Conservation (phyloP, 2,797 vertebrate species). For the Poeciliopsis turneri region DNA sequence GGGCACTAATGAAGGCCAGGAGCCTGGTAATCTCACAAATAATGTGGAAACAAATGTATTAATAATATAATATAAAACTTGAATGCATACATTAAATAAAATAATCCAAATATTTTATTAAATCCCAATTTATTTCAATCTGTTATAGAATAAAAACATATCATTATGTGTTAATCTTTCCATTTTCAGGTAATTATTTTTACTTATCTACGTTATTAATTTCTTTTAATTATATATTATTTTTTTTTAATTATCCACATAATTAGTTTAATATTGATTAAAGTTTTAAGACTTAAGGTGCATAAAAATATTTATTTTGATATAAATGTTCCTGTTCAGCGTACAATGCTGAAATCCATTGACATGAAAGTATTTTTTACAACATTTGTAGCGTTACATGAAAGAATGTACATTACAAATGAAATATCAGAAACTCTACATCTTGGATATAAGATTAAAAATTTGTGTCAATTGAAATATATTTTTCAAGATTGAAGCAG, state of each 20-base stretch:
- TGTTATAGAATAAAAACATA: neutral
- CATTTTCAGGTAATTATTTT: neutral
- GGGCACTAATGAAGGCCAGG: neutral
- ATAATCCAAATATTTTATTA: neutral
- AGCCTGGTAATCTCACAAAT: neutral
- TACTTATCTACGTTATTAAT: neutral
- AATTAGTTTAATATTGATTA: neutral
- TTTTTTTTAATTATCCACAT: no score
- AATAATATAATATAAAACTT: neutral
- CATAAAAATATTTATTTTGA: neutral
- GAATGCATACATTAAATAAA: neutral
- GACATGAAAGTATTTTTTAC: neutral
- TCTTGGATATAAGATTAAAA: neutral
- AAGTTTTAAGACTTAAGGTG: neutral
- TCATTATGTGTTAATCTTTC: neutral
- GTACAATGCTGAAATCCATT: neutral
- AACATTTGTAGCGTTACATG: neutral
- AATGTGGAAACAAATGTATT: neutral
- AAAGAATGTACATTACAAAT: neutral
- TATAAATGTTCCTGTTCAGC: neutral
- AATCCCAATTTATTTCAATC: neutral
- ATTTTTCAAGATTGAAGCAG: neutral
- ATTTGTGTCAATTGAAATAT: neutral
- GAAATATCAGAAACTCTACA: neutral
- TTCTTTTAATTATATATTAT: no score